A percentile compares a stretch with the other conserved stretches of the same genome.
Evolutionary conservation across 2,797 vertebrate species (phyloP).

Genomic region (Anableps anableps): DNA sequence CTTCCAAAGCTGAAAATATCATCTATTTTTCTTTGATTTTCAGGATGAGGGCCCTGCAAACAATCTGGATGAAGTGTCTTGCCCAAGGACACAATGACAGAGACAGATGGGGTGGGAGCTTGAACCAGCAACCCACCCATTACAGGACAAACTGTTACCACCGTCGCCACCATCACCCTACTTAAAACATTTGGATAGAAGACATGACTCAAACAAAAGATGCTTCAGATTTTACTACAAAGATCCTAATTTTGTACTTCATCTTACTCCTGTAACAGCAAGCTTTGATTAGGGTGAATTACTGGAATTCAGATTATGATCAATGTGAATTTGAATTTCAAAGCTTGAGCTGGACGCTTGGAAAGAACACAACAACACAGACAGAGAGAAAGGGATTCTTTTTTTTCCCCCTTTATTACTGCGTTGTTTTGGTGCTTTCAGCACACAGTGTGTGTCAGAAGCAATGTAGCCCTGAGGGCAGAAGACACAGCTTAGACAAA

Average conservation of each 20-base stretch:
- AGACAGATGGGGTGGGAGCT: too few relatives aligned
- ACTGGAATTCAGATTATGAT: slow-evolving; percentile 25
- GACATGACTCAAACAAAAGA: background rate
- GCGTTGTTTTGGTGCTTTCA: slow-evolving; percentile 5
- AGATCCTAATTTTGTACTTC: background rate
- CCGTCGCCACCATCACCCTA: too few relatives aligned
- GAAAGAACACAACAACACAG: slow-evolving; percentile 24
- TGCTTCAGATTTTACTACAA: too few relatives aligned
- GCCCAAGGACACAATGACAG: too few relatives aligned
- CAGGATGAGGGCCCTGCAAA: too few relatives aligned
- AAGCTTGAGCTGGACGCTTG: slow-evolving; percentile 32
- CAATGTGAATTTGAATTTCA: slow-evolving; percentile 45
- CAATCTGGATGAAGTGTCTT: too few relatives aligned
- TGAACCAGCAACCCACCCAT: too few relatives aligned
- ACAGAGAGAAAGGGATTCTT: slow-evolving; percentile 5
- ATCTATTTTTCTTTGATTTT: too few relatives aligned
- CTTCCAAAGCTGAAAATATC: too few relatives aligned
- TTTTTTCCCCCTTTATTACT: background rate
- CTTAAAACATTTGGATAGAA: slow-evolving; percentile 2
- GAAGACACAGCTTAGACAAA: slow-evolving; percentile 26
- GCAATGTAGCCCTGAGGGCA: slow-evolving; percentile 17
- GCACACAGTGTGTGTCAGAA: slow-evolving; percentile 31
- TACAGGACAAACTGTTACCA: too few relatives aligned
- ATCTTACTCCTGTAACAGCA: background rate
- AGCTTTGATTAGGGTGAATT: slow-evolving; percentile 9